phyloP scores from a whole-genome alignment of 2,113 vertebrate species.

The Ctenodactylus gundi region DNA sequence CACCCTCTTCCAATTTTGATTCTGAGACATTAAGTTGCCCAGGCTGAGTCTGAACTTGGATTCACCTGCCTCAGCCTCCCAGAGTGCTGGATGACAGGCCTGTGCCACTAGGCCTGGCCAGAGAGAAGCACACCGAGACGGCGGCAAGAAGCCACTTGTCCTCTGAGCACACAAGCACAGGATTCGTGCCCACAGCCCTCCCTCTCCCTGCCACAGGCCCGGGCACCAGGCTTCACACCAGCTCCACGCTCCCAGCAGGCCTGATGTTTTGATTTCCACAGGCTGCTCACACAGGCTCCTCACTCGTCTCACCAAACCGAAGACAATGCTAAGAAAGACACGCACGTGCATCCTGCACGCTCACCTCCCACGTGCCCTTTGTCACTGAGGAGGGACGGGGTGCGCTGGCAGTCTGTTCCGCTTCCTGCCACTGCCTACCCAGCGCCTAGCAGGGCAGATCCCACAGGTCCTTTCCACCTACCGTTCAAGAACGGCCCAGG shows the following conservation, averaged over 20 bases:
- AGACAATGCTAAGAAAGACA: not conserved
- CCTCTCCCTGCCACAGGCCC: no score
- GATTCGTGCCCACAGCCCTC: not conserved
- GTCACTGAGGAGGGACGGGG: rapidly evolving
- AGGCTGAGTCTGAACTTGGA: no score
- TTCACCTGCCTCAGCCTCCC: no score
- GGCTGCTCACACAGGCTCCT: no score
- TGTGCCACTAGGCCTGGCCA: no score
- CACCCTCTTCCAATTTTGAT: no score
- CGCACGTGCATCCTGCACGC: rapidly evolving
- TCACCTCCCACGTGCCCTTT: rapidly evolving
- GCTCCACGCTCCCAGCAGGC: no score
- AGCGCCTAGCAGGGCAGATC: rapidly evolving
- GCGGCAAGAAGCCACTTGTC: not conserved
- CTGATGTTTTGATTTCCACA: no score
- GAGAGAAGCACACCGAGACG: not conserved
- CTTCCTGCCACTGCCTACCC: rapidly evolving
- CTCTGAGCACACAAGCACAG: not conserved
- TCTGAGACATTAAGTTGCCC: no score
- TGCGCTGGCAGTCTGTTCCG: rapidly evolving
- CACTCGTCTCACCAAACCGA: rapidly evolving
- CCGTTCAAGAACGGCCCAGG: rapidly evolving
- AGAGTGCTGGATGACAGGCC: no score
- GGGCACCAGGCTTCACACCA: no score
- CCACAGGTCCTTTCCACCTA: rapidly evolving